Conservation (phyloP, 2,113 vertebrate genomes). For the Ondatra zibethicus region DNA sequence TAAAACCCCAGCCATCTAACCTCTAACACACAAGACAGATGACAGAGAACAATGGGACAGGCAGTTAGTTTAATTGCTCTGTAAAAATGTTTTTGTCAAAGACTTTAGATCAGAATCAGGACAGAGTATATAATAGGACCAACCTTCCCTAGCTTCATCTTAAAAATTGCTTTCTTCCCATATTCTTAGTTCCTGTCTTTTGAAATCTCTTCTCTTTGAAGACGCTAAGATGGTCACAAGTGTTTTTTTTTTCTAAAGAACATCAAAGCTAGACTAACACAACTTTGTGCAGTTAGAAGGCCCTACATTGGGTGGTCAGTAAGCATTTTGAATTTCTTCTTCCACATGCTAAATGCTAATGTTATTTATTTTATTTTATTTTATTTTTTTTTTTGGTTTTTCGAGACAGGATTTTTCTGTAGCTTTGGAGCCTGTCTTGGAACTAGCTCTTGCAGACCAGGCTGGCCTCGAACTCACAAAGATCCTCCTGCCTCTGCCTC, state of each 20-base stretch:
- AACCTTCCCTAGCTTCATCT: not conserved
- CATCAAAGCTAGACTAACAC: not conserved
- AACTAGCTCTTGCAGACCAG: too few species aligned
- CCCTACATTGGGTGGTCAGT: not conserved
- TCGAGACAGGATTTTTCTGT: too few species aligned
- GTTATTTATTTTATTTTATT: not conserved
- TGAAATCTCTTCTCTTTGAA: conserved; percentile 18
- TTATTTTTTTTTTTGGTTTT: not conserved
- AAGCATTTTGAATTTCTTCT: conserved; percentile 55
- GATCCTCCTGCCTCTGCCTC: too few species aligned
- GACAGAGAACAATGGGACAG: not conserved
- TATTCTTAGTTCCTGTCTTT: conserved; percentile 19
- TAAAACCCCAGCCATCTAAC: not conserved
- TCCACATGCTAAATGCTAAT: not conserved
- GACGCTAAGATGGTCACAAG: not conserved
- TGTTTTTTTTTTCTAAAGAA: not conserved
- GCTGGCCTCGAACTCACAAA: too few species aligned
- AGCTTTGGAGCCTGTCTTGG: too few species aligned
- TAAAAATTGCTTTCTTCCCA: conserved; percentile 27
- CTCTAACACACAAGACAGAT: conserved; percentile 9
- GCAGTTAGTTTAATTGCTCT: not conserved
- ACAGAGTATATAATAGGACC: not conserved
- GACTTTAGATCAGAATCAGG: not conserved
- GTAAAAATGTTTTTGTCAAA: conserved; percentile 5
- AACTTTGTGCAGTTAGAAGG: conserved; percentile 21